These are phyloP conservation scores for Plotosus lineatus DNA, from an alignment of 2,113 vertebrate species.

Conservation along the genomic window DNA sequence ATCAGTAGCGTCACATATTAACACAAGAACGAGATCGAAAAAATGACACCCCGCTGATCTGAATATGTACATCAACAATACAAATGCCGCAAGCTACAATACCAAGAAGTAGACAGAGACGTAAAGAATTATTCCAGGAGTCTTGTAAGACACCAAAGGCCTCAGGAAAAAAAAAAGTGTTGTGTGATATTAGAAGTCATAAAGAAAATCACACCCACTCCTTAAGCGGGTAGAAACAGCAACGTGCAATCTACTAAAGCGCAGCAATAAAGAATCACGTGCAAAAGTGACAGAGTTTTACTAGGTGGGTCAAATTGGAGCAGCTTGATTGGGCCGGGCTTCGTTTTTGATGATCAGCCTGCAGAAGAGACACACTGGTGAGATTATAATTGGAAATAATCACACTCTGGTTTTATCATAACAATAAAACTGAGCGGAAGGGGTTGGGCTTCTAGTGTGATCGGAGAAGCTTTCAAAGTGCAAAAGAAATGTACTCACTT, in stretches of 20 bases:
- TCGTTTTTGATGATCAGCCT: constrained; percentile 43
- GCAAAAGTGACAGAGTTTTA: constrained; percentile 53
- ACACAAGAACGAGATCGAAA: neutral
- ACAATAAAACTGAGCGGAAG: constrained; percentile 39
- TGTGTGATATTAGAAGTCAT: constrained; percentile 54
- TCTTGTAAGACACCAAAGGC: constrained; percentile 51
- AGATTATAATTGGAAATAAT: constrained; percentile 47
- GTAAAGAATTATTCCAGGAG: constrained; percentile 68
- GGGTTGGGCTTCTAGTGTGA: constrained; percentile 11
- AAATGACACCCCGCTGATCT: constrained; percentile 24
- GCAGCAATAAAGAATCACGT: constrained; percentile 48
- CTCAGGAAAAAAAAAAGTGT: constrained; percentile 12
- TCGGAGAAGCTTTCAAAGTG: neutral
- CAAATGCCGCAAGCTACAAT: constrained; percentile 22
- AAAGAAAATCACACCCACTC: constrained; percentile 54
- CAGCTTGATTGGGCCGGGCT: constrained; percentile 19
- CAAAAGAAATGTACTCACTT: neutral
- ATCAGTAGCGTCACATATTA: constrained; percentile 30
- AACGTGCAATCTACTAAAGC: constrained; percentile 42
- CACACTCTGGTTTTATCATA: constrained; percentile 40
- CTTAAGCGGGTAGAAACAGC: constrained; percentile 33
- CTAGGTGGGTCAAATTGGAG: constrained; percentile 44
- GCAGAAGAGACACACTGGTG: constrained; percentile 26
- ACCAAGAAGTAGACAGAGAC: constrained; percentile 60
- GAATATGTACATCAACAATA: constrained; percentile 48